A percentile compares a stretch with the other conserved stretches of the same genome.
phyloP scores from a whole-genome alignment of 2,888 invertebrate species.

The Philaethria dido region DNA sequence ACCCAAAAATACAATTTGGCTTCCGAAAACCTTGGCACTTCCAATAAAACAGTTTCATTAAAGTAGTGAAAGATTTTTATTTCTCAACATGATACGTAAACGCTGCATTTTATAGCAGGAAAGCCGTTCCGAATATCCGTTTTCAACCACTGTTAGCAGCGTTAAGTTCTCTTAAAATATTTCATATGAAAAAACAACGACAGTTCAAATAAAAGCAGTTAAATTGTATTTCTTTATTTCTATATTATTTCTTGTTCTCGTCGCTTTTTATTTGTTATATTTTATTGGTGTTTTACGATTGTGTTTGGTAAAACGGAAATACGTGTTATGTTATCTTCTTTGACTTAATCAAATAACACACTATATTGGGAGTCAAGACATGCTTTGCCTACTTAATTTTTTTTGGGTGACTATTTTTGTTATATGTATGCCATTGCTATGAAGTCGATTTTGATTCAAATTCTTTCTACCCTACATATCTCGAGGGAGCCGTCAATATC shows the following conservation, averaged over 20 bases:
- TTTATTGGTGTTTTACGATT: conserved; percentile 44
- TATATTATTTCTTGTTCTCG: conserved; percentile 32
- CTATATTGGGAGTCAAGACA: neutral
- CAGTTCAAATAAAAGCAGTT: conserved; percentile 38
- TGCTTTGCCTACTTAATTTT: neutral
- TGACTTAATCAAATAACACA: conserved; percentile 3
- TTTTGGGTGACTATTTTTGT: too few species aligned
- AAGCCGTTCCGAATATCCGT: conserved; percentile 34
- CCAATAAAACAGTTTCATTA: conserved; percentile 24
- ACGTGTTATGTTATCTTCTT: conserved; percentile 25
- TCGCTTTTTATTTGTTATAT: conserved; percentile 34
- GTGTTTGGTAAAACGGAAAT: conserved; percentile 30
- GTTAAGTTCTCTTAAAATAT: conserved; percentile 36
- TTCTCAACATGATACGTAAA: conserved; percentile 22
- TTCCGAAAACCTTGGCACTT: conserved; percentile 7
- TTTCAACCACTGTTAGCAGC: conserved; percentile 28
- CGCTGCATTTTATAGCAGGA: conserved; percentile 31
- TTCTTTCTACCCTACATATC: too few species aligned
- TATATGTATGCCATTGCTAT: too few species aligned
- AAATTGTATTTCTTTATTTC: too few species aligned
- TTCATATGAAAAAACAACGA: conserved; percentile 35
- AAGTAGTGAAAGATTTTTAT: conserved; percentile 24
- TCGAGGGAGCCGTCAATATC: too few species aligned
- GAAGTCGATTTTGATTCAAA: too few species aligned
- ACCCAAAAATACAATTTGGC: neutral